Evolutionary conservation across 1,140 invertebrate species (phyloP), one percentile per base, ranked within the genome.

Genomic region (Aethina tumida): DNA sequence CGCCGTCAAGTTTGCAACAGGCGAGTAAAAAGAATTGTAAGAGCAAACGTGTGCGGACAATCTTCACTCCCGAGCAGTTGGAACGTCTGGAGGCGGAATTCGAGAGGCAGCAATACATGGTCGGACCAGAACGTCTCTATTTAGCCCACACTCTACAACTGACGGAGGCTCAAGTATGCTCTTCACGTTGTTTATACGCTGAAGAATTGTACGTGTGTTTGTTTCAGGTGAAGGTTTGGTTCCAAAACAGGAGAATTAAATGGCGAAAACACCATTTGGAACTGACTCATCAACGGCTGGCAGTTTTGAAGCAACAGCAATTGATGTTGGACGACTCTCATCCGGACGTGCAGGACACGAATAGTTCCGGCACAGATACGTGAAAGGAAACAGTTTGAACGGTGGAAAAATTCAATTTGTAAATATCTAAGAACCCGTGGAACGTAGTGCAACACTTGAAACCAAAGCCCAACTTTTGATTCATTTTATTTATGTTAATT

Each of bases 241-340:
- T 96, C 60, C 93, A 95, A 65, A 97, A 97, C 62, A 70, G 93
- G 14, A 71, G 93, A 17, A 97, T 96, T 44, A 96, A 96, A 70
- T 95, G 90, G 90, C 70, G 92, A 13, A 96, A 96, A 54, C 84
- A 93, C 50, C 87, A 93, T 49, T 65, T 92, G 51, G 91, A 94
- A 58, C 73, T 91, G 43, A 89, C 91, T 21, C 89, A 92, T 56
- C 88, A 92, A 45, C 70, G 85, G 32, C 66, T 91, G 17, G 83
- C 84, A 0, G 72, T 88, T 10, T 68, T 83, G 33, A 79, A 84
- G 47, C 75, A 83, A 52, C 61, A 70, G 40, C 60, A 61, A 39
- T 40, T 55, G 27, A 53, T 60, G 12, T 44, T 60, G 2, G 49
- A 54, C 24, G 57, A 59, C n/a, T 16, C 45, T 14, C 47, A 54